These are phyloP conservation scores for Porites lobata DNA, from an alignment of 92 coral and sea anemone species.

Conservation along the genomic window DNA sequence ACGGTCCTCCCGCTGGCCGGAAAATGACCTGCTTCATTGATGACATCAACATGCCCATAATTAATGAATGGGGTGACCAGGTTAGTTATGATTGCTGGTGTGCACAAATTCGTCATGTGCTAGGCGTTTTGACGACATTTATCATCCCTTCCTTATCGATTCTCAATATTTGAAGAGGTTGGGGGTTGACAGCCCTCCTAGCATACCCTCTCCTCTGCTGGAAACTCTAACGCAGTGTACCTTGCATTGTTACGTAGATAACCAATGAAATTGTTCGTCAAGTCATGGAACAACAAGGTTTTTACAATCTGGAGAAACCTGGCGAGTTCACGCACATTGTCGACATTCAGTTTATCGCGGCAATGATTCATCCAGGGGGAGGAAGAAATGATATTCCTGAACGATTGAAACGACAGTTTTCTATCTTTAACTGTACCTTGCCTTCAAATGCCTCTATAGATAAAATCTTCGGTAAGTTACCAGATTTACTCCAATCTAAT, in stretches of 20 bases:
- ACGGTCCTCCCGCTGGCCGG: slow-evolving; percentile 96
- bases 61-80: slow-evolving; percentile 97
- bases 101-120: no score
- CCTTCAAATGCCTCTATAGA: slow-evolving; percentile 93
- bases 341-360: slow-evolving; percentile 90
- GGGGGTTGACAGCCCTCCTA: no score
- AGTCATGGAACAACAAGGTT: slow-evolving; percentile 90
- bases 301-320: slow-evolving; percentile 93
- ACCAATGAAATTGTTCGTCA: slow-evolving; percentile 94
- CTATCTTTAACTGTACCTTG: slow-evolving; percentile 90
- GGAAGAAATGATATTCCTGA: slow-evolving; percentile 96
- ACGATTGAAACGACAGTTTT: slow-evolving; percentile 86
- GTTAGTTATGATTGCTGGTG: slow-evolving; percentile 9
- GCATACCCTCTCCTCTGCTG: no score
- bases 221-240: neutral
- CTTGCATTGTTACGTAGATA: slow-evolving; percentile 46
- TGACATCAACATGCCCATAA: slow-evolving; percentile 91
- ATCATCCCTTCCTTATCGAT: no score
- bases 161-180: no score
- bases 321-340: slow-evolving; percentile 95
- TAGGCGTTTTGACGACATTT: no score
- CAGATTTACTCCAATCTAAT: neutral
- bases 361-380: slow-evolving; percentile 96
- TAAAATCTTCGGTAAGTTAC: slow-evolving; percentile 84
- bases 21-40: slow-evolving; percentile 90